Percentiles rank a stretch among this genome's conserved stretches.
phyloP scores from a whole-genome alignment of 2,888 invertebrate species.

The Steromphala cineraria region DNA sequence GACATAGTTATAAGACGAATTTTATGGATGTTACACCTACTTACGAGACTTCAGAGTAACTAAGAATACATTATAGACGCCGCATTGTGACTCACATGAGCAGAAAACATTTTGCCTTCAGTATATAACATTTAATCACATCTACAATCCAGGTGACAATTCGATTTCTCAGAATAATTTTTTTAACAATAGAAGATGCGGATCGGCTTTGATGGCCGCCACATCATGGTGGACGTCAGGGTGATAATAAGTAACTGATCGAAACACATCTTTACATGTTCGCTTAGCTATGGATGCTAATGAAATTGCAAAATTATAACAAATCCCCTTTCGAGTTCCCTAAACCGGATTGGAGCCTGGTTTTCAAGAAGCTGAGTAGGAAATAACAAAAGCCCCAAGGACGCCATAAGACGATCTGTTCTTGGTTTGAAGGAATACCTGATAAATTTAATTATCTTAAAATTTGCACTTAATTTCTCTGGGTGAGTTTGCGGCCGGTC shows the following conservation, averaged over 20 bases:
- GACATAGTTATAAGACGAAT: no score
- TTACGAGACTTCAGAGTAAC: no score
- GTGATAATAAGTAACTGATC: neutral
- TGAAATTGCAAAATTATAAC: constrained; percentile 26
- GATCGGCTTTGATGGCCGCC: no score
- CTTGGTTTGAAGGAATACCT: neutral
- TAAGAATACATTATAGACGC: no score
- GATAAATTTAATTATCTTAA: constrained; percentile 29
- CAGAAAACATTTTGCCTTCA: no score
- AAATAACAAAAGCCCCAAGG: neutral
- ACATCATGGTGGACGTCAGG: neutral
- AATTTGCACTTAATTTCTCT: constrained; percentile 23
- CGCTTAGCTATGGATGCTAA: constrained; percentile 8
- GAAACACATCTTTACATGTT: neutral
- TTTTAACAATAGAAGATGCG: no score
- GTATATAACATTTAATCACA: no score
- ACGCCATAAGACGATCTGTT: constrained; percentile 19
- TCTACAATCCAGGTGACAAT: no score
- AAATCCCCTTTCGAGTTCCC: neutral
- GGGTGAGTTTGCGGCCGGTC: neutral
- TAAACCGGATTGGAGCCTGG: constrained; percentile 15
- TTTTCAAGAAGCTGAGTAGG: neutral
- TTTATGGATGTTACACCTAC: no score
- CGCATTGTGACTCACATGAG: no score
- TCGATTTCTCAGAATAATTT: no score